These are phyloP conservation scores for Rhagoletis zephyria DNA, from an alignment of 1,140 invertebrate species.

Conservation along the genomic window DNA sequence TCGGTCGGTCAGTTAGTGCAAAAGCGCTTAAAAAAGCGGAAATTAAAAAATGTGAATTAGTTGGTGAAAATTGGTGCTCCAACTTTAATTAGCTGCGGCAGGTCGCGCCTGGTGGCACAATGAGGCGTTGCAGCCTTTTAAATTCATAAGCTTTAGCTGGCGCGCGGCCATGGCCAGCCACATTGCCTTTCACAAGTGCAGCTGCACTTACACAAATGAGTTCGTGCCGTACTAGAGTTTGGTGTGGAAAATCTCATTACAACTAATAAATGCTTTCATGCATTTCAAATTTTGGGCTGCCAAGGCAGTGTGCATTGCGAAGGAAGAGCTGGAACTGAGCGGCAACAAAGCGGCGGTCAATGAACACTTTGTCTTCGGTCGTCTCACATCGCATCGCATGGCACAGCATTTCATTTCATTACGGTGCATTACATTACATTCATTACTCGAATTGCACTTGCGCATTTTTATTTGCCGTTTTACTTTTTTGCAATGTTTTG, in stretches of 20 bases:
- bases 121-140: background rate
- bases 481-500: background rate
- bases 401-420: background rate
- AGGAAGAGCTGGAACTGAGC: background rate
- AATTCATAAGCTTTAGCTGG: slow-evolving; percentile 3
- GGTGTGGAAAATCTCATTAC: slow-evolving; percentile 54
- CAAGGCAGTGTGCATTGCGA: background rate
- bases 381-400: background rate
- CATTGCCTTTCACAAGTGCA: background rate
- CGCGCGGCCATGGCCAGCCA: background rate
- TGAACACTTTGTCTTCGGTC: slow-evolving; percentile 5
- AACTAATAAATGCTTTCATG: slow-evolving; percentile 55
- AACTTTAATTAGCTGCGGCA: slow-evolving; percentile 36
- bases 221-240: background rate
- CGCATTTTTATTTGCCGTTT: slow-evolving; percentile 42
- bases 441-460: slow-evolving; percentile 54
- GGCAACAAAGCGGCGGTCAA: background rate
- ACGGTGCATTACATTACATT: background rate
- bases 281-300: slow-evolving; percentile 22
- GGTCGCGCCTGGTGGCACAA: background rate
- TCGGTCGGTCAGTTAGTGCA: background rate
- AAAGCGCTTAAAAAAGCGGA: background rate
- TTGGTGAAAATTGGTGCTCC: slow-evolving; percentile 24
- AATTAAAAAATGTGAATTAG: slow-evolving; percentile 32
- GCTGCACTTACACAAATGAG: background rate